phyloP scores from a whole-genome alignment of 2,888 invertebrate genomes.

The Orthosia cruda region DNA sequence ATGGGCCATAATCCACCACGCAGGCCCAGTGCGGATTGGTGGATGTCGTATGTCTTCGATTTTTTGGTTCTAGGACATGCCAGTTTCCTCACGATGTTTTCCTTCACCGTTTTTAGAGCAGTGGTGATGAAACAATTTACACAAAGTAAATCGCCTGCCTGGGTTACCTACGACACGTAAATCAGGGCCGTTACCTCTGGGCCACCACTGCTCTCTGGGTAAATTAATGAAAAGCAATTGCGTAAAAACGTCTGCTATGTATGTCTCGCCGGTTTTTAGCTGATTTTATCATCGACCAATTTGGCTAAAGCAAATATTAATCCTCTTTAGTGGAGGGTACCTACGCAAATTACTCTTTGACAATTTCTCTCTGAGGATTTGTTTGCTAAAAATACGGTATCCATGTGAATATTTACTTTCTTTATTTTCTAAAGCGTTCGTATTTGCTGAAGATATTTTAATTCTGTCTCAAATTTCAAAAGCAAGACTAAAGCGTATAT shows the following conservation, averaged over 20 bases:
- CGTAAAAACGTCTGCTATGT: background rate
- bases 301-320: constrained; percentile 39
- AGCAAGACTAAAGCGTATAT: background rate
- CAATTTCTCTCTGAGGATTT: constrained; percentile 5
- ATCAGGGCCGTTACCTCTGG: no score
- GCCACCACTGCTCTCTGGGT: background rate
- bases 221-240: constrained; percentile 1
- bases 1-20: no score
- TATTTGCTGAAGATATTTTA: no score
- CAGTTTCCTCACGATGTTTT: no score
- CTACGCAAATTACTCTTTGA: constrained; percentile 8
- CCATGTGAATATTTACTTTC: background rate
- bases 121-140: no score
- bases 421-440: background rate
- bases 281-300: constrained; percentile 28
- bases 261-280: constrained; percentile 1
- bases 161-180: no score
- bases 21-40: no score
- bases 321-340: constrained; percentile 5
- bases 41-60: no score
- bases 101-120: no score
- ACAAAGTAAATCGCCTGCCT: no score
- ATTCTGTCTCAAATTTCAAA: background rate
- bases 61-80: no score
- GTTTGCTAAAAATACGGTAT: constrained; percentile 3